Base-by-base conservation (phyloP, 2,797 vertebrate genomes). In the Microchirus variegatus region DNA sequence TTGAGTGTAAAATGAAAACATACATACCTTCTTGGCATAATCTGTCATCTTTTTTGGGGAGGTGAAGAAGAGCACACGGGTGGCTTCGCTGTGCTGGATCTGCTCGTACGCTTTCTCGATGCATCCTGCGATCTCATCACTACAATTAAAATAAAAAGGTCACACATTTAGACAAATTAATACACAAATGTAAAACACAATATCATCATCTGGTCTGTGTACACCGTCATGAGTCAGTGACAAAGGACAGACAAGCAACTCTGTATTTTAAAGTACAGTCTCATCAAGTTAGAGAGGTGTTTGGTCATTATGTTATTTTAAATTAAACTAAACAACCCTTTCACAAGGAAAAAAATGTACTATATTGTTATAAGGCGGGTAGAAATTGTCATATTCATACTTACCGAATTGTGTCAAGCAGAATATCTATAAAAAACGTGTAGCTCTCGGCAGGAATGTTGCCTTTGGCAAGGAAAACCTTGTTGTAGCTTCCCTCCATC, bases 401-500 rank as follows among this genome's bases (percentile, higher is more conserved):
- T 74, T 63, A 98, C 97, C 97, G 93, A 84, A 98, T 98, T 9
- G 97, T 99, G 78, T 98, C 96, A 7, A 99, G 93, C 61, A 99
- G 88, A 87, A 98, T 99, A 82, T 99, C 96, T 16, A 99, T 98
- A 87, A 99, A 98, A 90, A 98, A 98, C 10, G 94, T 98, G 73
- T 98, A 99, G 60, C 96, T 98, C 83, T 98, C 96, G 0, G 96
- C 96, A 0, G 97, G 97, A 80, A 98, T 98, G 84, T 99, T 99
- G 15, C 96, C 96, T 85, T 97, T 99, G 36, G 96, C 97, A 44
- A 99, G 93, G 80, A 99, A 99, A 4, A 99, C 97, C 63, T 99
- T 99, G 93, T 99, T 99, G 91, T 99, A 99, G 81, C 95, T 98
- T 53, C 97, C 96, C 59, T 98, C 97, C 96, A 98, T 99, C 89